These are phyloP conservation scores for Phainopepla nitens DNA, from an alignment of 2,113 vertebrate species.

Conservation along the genomic window DNA sequence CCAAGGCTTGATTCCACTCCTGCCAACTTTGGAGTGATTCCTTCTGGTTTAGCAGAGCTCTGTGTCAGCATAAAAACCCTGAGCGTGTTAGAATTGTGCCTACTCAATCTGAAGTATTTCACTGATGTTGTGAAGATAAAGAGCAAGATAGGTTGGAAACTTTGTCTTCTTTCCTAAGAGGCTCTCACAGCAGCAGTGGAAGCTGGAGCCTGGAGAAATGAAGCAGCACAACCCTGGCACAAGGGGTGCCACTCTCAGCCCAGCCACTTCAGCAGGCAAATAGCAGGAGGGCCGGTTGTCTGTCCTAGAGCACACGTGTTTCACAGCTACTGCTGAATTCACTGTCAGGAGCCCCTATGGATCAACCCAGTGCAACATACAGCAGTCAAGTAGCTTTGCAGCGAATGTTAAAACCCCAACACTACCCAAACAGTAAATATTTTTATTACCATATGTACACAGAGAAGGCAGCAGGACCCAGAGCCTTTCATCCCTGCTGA, in stretches of 20 bases:
- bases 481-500: not conserved
- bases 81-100: not conserved
- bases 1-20: not conserved
- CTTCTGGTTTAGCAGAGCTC: not conserved
- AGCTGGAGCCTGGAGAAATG: not conserved
- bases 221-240: not conserved
- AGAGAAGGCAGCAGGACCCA: not conserved
- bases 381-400: not conserved
- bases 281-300: not conserved
- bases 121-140: not conserved
- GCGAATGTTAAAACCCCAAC: not conserved
- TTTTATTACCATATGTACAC: not conserved
- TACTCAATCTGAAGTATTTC: not conserved
- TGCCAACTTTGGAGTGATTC: not conserved
- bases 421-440: not conserved
- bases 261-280: not conserved
- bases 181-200: not conserved
- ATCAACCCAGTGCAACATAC: not conserved
- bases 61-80: not conserved
- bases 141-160: not conserved
- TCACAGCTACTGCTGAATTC: not conserved
- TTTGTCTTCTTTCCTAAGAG: not conserved
- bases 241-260: not conserved
- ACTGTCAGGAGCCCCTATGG: not conserved
- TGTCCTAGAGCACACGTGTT: not conserved